Conservation (phyloP, 2,113 vertebrate species). For the Tragelaphus scriptus region DNA sequence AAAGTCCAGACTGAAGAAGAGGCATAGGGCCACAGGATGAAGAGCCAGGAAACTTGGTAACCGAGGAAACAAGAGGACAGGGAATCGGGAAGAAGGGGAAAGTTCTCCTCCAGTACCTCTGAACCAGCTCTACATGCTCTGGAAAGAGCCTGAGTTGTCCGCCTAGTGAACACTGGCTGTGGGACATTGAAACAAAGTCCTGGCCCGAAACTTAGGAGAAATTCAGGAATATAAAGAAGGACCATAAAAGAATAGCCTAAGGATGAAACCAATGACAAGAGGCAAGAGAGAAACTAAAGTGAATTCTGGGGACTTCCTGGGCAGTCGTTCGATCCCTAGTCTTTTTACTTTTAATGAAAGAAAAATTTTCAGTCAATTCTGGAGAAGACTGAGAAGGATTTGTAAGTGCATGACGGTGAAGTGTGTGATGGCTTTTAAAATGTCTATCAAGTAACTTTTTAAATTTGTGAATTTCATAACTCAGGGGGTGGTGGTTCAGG, state of each 20-base stretch:
- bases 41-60: background rate
- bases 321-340: background rate
- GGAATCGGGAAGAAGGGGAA: background rate
- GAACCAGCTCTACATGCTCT: background rate
- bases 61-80: background rate
- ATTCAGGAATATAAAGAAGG: background rate
- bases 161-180: background rate
- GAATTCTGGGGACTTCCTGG: background rate
- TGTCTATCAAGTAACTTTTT: background rate
- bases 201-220: background rate
- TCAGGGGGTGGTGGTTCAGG: background rate
- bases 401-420: background rate
- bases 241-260: background rate
- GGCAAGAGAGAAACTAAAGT: background rate
- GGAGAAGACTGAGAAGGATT: background rate
- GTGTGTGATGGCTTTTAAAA: background rate
- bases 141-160: background rate
- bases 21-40: fast-evolving
- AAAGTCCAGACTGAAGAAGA: background rate
- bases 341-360: background rate
- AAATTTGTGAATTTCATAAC: background rate
- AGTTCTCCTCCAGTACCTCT: background rate
- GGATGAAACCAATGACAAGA: background rate
- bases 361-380: background rate
- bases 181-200: background rate